Conservation (phyloP, 1,140 invertebrate species). For the Zaprionus lachaisei region DNA sequence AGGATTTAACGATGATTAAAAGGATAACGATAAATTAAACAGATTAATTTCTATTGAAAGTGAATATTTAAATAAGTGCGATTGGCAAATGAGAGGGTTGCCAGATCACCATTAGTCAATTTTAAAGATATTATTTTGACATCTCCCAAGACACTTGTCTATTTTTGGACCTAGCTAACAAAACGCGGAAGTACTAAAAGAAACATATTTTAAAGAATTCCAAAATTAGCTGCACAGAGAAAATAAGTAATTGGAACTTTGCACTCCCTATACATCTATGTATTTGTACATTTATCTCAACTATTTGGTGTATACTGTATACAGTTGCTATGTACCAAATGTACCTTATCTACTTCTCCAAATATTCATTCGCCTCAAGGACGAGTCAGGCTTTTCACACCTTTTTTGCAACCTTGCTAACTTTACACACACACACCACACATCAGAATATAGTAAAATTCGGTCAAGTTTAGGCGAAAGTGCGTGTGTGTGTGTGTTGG, state of each 20-base stretch:
- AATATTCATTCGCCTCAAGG: constrained; percentile 4
- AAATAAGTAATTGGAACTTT: background rate
- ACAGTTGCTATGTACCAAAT: background rate
- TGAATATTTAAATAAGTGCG: no score
- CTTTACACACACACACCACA: constrained; percentile 14
- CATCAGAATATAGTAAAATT: constrained; percentile 6
- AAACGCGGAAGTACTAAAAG: background rate
- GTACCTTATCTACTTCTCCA: background rate
- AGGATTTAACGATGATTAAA: no score
- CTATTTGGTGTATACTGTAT: no score
- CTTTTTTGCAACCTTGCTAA: constrained; percentile 31
- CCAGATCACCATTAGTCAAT: background rate
- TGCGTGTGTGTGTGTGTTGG: constrained; percentile 3
- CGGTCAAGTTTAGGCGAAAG: constrained; percentile 53
- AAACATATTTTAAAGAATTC: constrained; percentile 7
- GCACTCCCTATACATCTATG: background rate
- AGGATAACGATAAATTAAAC: no score
- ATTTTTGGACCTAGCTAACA: background rate
- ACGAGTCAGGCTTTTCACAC: constrained; percentile 9
- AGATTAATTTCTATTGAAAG: no score
- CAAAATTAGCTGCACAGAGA: constrained; percentile 15
- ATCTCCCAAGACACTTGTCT: background rate
- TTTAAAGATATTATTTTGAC: constrained; percentile 6
- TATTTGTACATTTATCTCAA: background rate
- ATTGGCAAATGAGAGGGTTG: no score